Evolutionary conservation across 1,140 invertebrate species (phyloP), one percentile per base, ranked within the genome.

Genomic region (Drosophila tsacasi): DNA sequence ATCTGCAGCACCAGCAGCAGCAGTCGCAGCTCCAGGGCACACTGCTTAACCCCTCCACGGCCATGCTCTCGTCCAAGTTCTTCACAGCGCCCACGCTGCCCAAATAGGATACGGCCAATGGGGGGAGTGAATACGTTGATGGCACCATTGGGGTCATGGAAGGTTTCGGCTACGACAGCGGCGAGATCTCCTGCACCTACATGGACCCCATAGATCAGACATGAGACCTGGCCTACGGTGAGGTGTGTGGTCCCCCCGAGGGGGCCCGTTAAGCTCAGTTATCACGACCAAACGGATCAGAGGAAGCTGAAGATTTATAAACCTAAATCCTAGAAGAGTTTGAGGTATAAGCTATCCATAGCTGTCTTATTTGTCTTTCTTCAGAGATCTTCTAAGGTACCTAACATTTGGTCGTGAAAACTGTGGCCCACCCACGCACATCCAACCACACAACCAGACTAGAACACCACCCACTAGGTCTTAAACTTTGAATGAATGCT

Each of bases 31-130:
- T 78, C 44, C 68, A 46, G 27, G 81, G 75, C 50, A 78, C 55
- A 19, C 72, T 71, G 37, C 83, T 92, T 32, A 92, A 92, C 58
- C 91, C 91, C 37, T 92, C 91, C 65, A 92, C 91, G 57, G 91
- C 91, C 73, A 82, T 92, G 73, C 75, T 92, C 59, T 92, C 91
- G 46, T 92, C 91, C 47, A 92, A 92, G 77, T 92, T 92, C 81
- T 92, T 92, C 73, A 92, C 91, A 62, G 91, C 91, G 47, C 91
- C 91, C 32, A 92, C 91, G 81, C 75, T 92, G 86, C 91, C 89
- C 79, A 92, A 92, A 92, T 92, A 92, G 91, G 91, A 92, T 92
- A 91, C 91, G 91, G 91, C 91, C 91, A 89, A 77, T 72, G 91
- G 91, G 91, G 91, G 91, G 77, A 76, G 84, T 92, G 79, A 86